Conservation (phyloP, 2,888 invertebrate genomes). For the Xiphydria camelus region DNA sequence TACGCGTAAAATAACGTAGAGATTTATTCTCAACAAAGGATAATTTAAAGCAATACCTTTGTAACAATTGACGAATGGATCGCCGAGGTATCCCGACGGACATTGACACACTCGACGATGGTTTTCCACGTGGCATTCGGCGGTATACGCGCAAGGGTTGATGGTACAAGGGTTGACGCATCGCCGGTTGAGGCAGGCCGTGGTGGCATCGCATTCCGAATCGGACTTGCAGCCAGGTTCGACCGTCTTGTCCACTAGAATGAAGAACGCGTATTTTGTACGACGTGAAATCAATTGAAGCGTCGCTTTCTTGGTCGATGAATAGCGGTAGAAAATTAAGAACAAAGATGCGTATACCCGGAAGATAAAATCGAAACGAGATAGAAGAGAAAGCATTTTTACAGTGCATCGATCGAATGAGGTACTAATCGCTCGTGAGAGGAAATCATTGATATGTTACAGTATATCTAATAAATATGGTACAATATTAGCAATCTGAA, state of each 20-base stretch:
- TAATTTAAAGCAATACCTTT: too few relatives aligned
- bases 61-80: conserved; percentile 81
- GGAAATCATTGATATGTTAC: too few relatives aligned
- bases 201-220: conserved; percentile 72
- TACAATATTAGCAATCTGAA: too few relatives aligned
- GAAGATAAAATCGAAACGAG: not conserved
- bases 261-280: too few relatives aligned
- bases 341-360: not conserved
- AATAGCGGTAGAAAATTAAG: too few relatives aligned
- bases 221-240: conserved; percentile 71
- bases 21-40: not conserved
- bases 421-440: too few relatives aligned
- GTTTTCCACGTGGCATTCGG: conserved; percentile 74
- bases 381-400: too few relatives aligned
- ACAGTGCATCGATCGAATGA: too few relatives aligned
- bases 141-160: conserved; percentile 76
- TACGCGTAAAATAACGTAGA: not conserved
- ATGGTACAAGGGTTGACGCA: conserved; percentile 79
- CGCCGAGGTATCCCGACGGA: conserved; percentile 72
- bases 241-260: conserved; percentile 40
- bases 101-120: conserved; percentile 81
- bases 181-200: conserved; percentile 71
- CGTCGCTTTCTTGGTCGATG: too few relatives aligned
- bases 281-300: too few relatives aligned
- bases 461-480: too few relatives aligned